Percentiles rank a stretch among this genome's conserved stretches.
Evolutionary conservation across 2,888 invertebrate species (phyloP).

Genomic region (Baronia brevicornis): DNA sequence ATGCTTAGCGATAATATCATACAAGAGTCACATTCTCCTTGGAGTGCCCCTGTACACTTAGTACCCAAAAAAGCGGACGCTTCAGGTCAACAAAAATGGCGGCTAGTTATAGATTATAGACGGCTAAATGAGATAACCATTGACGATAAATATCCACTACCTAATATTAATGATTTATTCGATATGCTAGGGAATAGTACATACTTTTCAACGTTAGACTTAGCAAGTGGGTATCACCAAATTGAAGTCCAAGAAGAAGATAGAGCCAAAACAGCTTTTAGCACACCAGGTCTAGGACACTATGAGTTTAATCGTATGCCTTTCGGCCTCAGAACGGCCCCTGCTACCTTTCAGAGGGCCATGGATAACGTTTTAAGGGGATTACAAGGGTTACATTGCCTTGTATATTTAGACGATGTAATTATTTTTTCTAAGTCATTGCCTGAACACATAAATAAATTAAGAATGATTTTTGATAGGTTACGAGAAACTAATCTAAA

Average conservation of each 20-base stretch:
- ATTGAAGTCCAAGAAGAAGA: too few relatives aligned
- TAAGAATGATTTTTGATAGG: not conserved
- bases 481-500: constrained; percentile 3
- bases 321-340: constrained; percentile 30
- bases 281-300: constrained; percentile 26
- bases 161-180: constrained; percentile 19
- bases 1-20: constrained; percentile 32
- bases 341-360: constrained; percentile 33
- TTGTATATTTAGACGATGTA: constrained; percentile 11
- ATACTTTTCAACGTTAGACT: constrained; percentile 23
- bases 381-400: constrained; percentile 15
- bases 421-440: not conserved
- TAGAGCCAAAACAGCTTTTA: too few relatives aligned
- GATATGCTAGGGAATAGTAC: constrained; percentile 22
- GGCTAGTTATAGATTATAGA: too few relatives aligned
- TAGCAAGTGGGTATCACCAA: constrained; percentile 17
- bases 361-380: constrained; percentile 28
- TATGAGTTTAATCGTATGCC: constrained; percentile 32
- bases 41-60: constrained; percentile 36
- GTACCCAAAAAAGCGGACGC: constrained; percentile 38
- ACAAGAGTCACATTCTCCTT: constrained; percentile 29
- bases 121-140: constrained; percentile 24
- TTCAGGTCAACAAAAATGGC: constrained; percentile 28
- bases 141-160: constrained; percentile 24
- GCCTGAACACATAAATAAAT: constrained; percentile 1